Evolutionary conservation across 2,113 vertebrate species (phyloP).

Genomic region (Crotalus horridus): DNA sequence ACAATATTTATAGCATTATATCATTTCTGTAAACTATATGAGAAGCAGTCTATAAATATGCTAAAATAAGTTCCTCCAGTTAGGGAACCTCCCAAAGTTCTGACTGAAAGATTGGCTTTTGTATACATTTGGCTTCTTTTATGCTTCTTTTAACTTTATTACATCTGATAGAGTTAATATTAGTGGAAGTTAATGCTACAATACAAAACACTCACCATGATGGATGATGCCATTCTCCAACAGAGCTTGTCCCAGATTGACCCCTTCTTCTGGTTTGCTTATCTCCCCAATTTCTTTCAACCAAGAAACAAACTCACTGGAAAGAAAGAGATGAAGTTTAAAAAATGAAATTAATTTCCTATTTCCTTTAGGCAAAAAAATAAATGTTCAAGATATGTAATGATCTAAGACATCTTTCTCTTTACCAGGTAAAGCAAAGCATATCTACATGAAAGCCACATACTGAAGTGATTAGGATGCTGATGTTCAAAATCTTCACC

Average conservation of each 20-base stretch:
- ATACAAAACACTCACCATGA: slow-evolving; percentile 80
- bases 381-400: not conserved
- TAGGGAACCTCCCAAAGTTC: not conserved
- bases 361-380: not conserved
- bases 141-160: not conserved
- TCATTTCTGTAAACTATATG: not conserved
- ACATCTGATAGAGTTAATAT: not conserved
- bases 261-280: slow-evolving; percentile 94
- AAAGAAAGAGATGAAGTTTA: slow-evolving; percentile 49
- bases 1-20: not conserved
- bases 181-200: not conserved
- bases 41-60: not conserved
- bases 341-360: slow-evolving; percentile 23
- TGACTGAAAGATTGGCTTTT: not conserved
- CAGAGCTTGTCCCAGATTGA: slow-evolving; percentile 94
- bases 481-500: not conserved
- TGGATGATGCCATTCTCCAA: slow-evolving; percentile 98
- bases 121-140: not conserved
- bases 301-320: slow-evolving; percentile 96
- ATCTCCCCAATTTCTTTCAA: slow-evolving; percentile 95
- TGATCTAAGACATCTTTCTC: not conserved
- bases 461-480: not conserved
- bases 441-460: not conserved
- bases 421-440: not conserved
- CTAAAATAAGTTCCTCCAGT: not conserved